Conservation (phyloP, 1,140 invertebrate species). For the Drosophila nigromelanica region DNA sequence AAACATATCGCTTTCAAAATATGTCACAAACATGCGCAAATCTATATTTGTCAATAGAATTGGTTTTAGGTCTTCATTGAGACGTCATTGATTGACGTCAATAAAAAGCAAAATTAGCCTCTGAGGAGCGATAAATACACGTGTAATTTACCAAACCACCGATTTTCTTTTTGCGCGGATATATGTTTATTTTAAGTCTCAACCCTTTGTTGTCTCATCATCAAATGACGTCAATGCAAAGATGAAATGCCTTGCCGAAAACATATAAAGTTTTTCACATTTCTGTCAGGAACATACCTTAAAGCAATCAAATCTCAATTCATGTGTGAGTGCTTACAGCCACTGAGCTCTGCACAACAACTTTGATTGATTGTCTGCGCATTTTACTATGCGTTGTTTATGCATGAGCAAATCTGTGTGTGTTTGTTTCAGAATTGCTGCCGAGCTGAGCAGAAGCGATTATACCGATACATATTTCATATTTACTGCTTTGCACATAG, state of each 20-base stretch:
- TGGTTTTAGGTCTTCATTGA: background rate
- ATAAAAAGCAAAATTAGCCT: background rate
- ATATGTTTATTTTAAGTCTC: background rate
- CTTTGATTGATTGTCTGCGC: slow-evolving; percentile 44
- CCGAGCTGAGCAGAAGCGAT: slow-evolving; percentile 6
- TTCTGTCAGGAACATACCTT: slow-evolving; percentile 2
- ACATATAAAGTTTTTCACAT: background rate
- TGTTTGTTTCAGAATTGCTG: slow-evolving; percentile 29
- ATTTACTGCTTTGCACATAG: background rate
- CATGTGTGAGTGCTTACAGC: background rate
- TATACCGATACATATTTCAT: slow-evolving; percentile 42
- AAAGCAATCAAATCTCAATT: slow-evolving; percentile 1
- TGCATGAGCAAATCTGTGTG: slow-evolving; percentile 24
- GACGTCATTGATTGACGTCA: slow-evolving; percentile 4
- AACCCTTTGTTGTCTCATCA: background rate
- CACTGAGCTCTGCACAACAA: background rate
- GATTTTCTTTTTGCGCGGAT: background rate
- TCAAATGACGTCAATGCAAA: background rate
- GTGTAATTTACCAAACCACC: background rate
- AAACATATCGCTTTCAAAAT: too few species aligned
- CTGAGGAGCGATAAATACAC: background rate
- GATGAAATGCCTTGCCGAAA: background rate
- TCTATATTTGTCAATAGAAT: background rate
- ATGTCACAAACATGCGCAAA: background rate
- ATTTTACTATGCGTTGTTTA: slow-evolving; percentile 15